Base-by-base conservation (phyloP, 2,113 vertebrate species). In the Empidonax alnorum region DNA sequence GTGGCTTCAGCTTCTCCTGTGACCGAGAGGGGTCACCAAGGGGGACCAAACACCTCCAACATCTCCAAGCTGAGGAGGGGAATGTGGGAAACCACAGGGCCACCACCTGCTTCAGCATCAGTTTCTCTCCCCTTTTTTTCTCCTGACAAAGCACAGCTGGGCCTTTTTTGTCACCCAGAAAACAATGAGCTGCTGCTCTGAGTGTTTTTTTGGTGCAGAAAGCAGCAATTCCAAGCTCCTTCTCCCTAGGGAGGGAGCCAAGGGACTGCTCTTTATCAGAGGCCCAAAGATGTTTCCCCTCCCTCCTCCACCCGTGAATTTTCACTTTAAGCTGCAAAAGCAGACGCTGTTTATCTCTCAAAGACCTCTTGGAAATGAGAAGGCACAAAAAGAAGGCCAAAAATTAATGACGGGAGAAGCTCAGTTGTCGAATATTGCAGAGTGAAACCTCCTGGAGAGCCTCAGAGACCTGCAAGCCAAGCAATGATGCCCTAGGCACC, bases 251-350 rank as follows among this genome's bases (percentile, higher is more conserved):
- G n/a, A 58, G 9, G 24, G 58, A 90, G 35, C 28, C 53, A 41
- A 44, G n/a, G 18, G 19, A 68, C 16, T 58, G 6, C 56, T 31
- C 52, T 33, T 12, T 55, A 27, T 55, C 53, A 55, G 30, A 55
- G 20, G 31, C 20, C 11, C 22, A 35, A 52, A 35, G 24, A 63
- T 1, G 0, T 73, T 94, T 67, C 31, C 16, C 6, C 24, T 22
- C 55, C 27, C 12, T 87, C 47, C 20, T 76, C 85, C 55, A 77
- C 24, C 21, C 83, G 33, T 39, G 39, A 68, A 73, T 1, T 27
- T 84, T 77, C 87, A 31, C 50, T 84, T 84, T 77, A 84, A 84
- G 90, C 74, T 73, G 35, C 39, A 84, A 93, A 84, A 73, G 74
- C 46, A 33, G 28, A 50, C 63, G 49, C 69, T 90, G 55, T 90